Evolutionary conservation across 2,888 invertebrate genomes (phyloP).

Genomic region (Trichopria drosophilae): DNA sequence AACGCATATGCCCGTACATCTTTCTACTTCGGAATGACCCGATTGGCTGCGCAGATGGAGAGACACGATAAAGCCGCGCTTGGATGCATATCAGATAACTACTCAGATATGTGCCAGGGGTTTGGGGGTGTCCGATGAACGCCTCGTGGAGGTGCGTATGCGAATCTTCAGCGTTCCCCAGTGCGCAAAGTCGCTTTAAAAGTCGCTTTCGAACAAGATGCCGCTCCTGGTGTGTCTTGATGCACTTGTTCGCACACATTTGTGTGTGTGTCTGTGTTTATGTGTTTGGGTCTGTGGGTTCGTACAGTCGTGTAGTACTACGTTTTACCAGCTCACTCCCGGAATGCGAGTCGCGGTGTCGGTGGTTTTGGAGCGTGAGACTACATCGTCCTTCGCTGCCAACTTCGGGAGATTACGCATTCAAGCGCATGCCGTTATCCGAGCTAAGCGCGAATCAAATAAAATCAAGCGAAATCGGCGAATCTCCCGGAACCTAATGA

Average conservation of each 20-base stretch:
- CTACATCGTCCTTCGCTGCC: slow-evolving; percentile 32
- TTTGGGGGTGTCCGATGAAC: slow-evolving; percentile 39
- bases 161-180: slow-evolving; percentile 34
- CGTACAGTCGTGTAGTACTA: too few species aligned
- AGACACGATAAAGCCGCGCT: slow-evolving; percentile 44
- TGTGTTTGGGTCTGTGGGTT: too few species aligned
- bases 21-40: slow-evolving; percentile 43
- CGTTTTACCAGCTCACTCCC: too few species aligned
- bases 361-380: slow-evolving; percentile 35
- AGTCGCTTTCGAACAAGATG: slow-evolving; percentile 36
- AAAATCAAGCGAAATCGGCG: too few species aligned
- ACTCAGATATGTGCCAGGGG: slow-evolving; percentile 42
- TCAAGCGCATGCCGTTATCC: too few species aligned
- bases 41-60: slow-evolving; percentile 48
- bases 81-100: slow-evolving; percentile 48
- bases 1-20: slow-evolving; percentile 19
- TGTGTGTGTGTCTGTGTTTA: slow-evolving; percentile 3
- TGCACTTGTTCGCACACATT: slow-evolving; percentile 6
- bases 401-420: too few species aligned
- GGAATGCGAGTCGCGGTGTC: slow-evolving; percentile 41
- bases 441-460: too few species aligned
- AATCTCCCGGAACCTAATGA: too few species aligned
- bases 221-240: slow-evolving; percentile 10
- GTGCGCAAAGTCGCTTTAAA: slow-evolving; percentile 40
- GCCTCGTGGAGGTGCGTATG: too few species aligned